These are phyloP conservation scores for Manis pentadactyla DNA, from an alignment of 2,797 vertebrate species.

Conservation along the genomic window DNA sequence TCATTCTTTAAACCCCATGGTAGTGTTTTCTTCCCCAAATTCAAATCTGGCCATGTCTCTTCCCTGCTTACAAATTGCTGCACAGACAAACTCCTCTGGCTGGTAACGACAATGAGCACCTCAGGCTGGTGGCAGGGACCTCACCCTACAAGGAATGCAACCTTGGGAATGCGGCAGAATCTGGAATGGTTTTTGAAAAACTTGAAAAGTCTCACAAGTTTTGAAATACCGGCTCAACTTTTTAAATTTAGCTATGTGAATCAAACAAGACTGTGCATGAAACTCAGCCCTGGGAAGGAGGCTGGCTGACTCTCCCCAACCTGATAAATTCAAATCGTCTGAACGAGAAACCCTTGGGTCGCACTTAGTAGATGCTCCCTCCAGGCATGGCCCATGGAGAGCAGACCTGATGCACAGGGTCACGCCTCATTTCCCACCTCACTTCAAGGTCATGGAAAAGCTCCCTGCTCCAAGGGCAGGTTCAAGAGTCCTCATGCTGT, in stretches of 20 bases:
- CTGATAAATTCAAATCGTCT: accelerated
- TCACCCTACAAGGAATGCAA: not conserved
- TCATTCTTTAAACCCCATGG: not conserved
- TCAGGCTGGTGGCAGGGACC: not conserved
- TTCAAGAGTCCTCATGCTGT: accelerated
- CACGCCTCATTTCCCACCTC: accelerated
- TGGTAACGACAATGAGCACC: accelerated
- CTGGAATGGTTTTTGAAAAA: not conserved
- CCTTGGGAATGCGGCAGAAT: not conserved
- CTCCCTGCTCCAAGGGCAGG: not conserved
- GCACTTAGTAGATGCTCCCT: accelerated
- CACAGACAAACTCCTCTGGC: accelerated
- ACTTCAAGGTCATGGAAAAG: not conserved
- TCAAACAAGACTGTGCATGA: accelerated
- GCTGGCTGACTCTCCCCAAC: not conserved
- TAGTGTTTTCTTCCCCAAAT: not conserved
- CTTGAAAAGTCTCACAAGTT: not conserved
- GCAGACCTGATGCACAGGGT: not conserved
- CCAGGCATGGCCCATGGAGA: not conserved
- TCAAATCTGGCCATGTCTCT: not conserved
- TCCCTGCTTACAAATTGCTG: accelerated
- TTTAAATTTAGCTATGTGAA: not conserved
- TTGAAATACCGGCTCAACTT: not conserved
- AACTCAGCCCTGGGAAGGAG: not conserved
- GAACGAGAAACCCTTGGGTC: accelerated